phyloP scores from a whole-genome alignment of 2,113 vertebrate species.

The Myotis davidii region DNA sequence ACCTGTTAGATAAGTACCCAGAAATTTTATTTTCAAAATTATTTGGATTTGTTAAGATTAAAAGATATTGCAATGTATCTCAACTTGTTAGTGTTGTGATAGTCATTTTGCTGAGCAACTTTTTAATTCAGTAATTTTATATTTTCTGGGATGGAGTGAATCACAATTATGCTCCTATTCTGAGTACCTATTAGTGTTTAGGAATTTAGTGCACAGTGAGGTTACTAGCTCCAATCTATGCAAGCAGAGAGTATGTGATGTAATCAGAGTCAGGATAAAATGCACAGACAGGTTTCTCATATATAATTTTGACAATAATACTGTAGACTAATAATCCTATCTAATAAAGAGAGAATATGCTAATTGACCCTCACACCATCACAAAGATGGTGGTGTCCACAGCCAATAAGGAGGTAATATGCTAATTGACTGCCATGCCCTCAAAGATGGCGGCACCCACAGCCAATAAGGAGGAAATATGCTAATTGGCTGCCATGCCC shows the following conservation, averaged over 20 bases:
- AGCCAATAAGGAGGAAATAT: too few species aligned
- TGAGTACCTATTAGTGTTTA: not conserved
- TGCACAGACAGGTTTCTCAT: not conserved
- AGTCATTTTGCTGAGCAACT: not conserved
- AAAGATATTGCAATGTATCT: not conserved
- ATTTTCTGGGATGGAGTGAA: not conserved
- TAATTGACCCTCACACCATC: too few species aligned
- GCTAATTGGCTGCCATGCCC: too few species aligned
- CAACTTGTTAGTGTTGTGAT: not conserved
- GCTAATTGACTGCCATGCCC: too few species aligned
- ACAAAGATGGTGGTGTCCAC: too few species aligned
- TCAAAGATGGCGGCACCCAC: too few species aligned
- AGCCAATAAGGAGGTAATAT: too few species aligned
- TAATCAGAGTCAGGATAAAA: not conserved
- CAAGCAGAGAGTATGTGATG: not conserved
- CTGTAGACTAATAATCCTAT: not conserved
- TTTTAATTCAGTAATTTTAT: not conserved
- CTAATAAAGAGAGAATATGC: too few species aligned
- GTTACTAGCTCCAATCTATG: not conserved
- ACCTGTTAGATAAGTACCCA: not conserved
- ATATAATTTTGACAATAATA: not conserved
- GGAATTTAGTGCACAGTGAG: not conserved
- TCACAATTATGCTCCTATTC: not conserved
- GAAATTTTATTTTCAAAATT: slow-evolving; percentile 15
- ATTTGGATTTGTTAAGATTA: not conserved